Base-by-base conservation (phyloP, 2,113 vertebrate species). In the Peucedramus taeniatus region DNA sequence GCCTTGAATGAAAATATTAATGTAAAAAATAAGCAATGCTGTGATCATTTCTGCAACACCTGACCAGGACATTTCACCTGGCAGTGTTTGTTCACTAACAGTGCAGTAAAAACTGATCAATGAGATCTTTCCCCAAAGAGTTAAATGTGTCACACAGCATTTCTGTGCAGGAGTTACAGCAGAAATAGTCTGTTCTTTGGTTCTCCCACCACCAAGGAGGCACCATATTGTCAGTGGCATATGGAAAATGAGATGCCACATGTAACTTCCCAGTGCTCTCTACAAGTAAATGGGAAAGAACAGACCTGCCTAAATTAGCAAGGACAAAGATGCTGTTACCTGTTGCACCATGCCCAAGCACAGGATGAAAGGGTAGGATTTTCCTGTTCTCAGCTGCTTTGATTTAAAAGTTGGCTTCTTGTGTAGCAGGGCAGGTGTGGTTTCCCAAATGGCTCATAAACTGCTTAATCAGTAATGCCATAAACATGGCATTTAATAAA, bases 401-500 rank as follows among this genome's bases (percentile, higher is more conserved):
- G 84, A 88, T 95, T 95, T 83, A 86, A 90, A 94, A 47, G 16
- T 8, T 87, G 42, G 0, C 2, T 68, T 64, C 83, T n/a, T 83
- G n/a, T 90, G 37, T 56, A 45, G 14, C 11, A 70, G 35, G 20
- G 53, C 90, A 93, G 88, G 72, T 94, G 79, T 84, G 49, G 68
- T 64, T 86, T 84, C 60, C 60, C 72, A 66, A 10, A 1, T 72
- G 47, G n/a, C 53, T 93, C 90, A 65, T 76, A 47, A 95, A 85
- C 50, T 42, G 35, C 82, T 95, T 96, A 87, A 96, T 93, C 88
- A 89, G 80, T 81, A 95, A 82, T 71, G 56, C 26, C 61, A 83
- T 89, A 95, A 95, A 95, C 37, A 71, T 27, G 19, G 77, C 45
- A 78, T 81, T 89, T 84, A 94, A 78, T 92, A 95, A 94, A 84